A percentile compares a stretch with the other conserved stretches of the same genome.
These are phyloP conservation scores for Patella depressa DNA, from an alignment of 2,888 invertebrate species.

Conservation along the genomic window DNA sequence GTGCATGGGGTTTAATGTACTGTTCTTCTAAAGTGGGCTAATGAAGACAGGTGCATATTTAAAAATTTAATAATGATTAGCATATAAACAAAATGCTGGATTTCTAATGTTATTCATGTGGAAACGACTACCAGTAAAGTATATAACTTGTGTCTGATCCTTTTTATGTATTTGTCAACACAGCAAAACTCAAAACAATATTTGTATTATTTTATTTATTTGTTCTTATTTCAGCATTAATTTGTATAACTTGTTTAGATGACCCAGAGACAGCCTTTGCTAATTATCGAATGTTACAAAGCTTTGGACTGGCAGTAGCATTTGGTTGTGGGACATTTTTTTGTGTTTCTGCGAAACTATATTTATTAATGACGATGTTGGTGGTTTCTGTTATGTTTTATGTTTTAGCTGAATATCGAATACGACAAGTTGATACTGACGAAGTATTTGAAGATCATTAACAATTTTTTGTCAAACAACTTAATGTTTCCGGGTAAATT, in stretches of 20 bases:
- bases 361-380: slow-evolving; percentile 65
- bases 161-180: neutral
- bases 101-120: neutral
- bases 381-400: slow-evolving; percentile 68
- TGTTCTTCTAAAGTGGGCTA: too few species aligned
- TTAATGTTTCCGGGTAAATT: too few species aligned
- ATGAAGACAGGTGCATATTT: too few species aligned
- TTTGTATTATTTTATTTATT: slow-evolving; percentile 8
- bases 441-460: slow-evolving; percentile 45
- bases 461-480: neutral
- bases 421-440: slow-evolving; percentile 56
- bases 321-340: slow-evolving; percentile 63
- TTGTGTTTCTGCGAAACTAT: slow-evolving; percentile 64
- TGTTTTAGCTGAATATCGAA: slow-evolving; percentile 66
- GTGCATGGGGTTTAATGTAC: too few species aligned
- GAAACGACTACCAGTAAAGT: too few species aligned
- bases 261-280: slow-evolving; percentile 69
- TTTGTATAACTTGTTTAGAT: slow-evolving; percentile 67
- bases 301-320: slow-evolving; percentile 65
- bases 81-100: neutral
- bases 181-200: too few species aligned
- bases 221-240: slow-evolving; percentile 57
- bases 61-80: too few species aligned
- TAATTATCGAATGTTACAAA: slow-evolving; percentile 69
- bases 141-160: neutral